Evolutionary conservation across 1,140 invertebrate genomes (phyloP), one percentile per base, ranked within the genome.

Genomic region (Trissolcus basalis): DNA sequence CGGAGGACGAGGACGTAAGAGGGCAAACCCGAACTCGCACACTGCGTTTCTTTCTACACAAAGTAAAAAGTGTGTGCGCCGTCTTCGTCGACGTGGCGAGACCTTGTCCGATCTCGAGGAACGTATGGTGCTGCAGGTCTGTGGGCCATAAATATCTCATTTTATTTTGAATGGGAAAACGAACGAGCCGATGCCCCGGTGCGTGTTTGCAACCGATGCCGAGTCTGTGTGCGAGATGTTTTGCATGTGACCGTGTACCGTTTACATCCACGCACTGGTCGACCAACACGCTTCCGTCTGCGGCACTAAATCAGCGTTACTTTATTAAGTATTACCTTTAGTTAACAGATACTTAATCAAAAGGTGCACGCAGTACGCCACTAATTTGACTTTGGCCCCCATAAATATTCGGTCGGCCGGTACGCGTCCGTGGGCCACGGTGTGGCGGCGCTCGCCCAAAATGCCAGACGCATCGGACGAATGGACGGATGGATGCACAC

Each of bases 331-430:
- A 88, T 89, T 89, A 89, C 86, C 85, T 87, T 88, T 86, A 86
- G 86, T 89, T 89, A 88, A 89, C 87, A 89, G 87, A 88, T 89
- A 89, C 87, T 89, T 89, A 87, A 89, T 89, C 86, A 88, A 89
- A 88, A 88, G 86, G 85, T 87, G 83, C 84, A 86, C 86, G 84
- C 87, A 85, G 85, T 87, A 85, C 85, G 86, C 87, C 86, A 89
- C 87, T 88, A 89, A 89, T 89, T 88, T 87, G 86, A 89, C 87
- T 89, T 89, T 87, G 86, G 86, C 83, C 83, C 84, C 84, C 84
- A 89, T 89, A 89, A 88, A 88, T 88, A 87, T 88, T 87, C 85
- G 81, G 79, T 63, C 68, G 80, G 82, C 78, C 80, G 69, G 68
- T 79, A 77, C 77, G 63, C 61, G 53, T 56, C 55, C 58, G 53